A percentile compares a stretch with the other conserved stretches of the same genome.
Conservation (phyloP, 2,113 vertebrate species). For the Dissostichus mawsoni region DNA sequence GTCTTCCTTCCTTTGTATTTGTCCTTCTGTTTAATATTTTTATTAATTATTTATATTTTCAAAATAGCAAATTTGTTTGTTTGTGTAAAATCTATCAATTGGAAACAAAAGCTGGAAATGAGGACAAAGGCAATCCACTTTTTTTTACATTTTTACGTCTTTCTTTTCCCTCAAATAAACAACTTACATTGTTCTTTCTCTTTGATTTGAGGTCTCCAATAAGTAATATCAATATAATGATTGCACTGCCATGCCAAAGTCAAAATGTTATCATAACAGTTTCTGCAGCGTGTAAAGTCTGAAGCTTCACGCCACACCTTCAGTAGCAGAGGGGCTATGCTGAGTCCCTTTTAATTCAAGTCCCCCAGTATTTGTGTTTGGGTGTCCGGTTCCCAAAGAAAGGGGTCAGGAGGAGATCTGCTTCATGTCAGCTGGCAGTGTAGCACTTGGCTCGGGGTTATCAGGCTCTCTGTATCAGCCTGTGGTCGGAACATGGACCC, state of each 20-base stretch:
- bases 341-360: conserved; percentile 17
- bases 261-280: conserved; percentile 10
- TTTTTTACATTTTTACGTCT: neutral
- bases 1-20: neutral
- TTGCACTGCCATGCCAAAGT: neutral
- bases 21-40: neutral
- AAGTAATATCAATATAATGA: neutral
- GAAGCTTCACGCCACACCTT: conserved; percentile 28
- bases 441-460: conserved; percentile 78
- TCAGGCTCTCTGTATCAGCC: conserved; percentile 74
- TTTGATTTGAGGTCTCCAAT: neutral
- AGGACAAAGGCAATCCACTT: neutral
- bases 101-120: neutral
- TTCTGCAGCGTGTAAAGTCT: conserved; percentile 20
- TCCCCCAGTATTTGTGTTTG: conserved; percentile 45
- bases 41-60: neutral
- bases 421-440: conserved; percentile 77
- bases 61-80: neutral
- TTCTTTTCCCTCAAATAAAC: neutral
- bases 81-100: neutral
- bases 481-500: conserved; percentile 73
- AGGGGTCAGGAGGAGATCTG: conserved; percentile 77
- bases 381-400: conserved; percentile 72
- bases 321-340: conserved; percentile 22
- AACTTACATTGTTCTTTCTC: neutral